Evolutionary conservation across 2,888 invertebrate species (phyloP), one percentile per base, ranked within the genome.

Genomic region (Eupithecia pulchellata): DNA sequence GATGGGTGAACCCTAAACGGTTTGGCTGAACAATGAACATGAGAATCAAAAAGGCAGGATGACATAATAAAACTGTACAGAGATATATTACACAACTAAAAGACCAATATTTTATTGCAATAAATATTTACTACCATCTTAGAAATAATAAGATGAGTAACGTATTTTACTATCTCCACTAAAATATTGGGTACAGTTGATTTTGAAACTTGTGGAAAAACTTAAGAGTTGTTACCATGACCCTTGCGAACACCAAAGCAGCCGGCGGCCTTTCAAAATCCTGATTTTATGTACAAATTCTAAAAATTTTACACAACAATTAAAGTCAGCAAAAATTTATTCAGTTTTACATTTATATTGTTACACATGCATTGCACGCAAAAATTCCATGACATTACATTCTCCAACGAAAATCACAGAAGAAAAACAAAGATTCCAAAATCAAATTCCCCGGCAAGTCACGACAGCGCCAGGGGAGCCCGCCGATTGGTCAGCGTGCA

Each of bases 401-500:
- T 52, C 11, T 52, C 25, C 20, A 11, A 13, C 25, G 11, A 25
- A 9, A 25, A 52, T 52, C 3, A 13, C 20, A 47, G n/a, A 20
- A 47, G 1, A 3, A 4, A 52, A 20, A 25, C 9, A 52, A 52
- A 52, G 20, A 32, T 61, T n/a, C 32, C 9, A 32, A 34, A 61
- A 61, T 34, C 61, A 61, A 34, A 34, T 61, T 34, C 61, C 20
- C 20, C 20, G 8, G 5, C 36, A 36, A 57, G 27, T 60, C 58
- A 36, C 65, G 25, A 36, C 27, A 36, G 17, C 55, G 39, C 55
- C 55, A 61, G 62, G 61, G 64, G 71, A 68, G 52, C 30, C 25
- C 63, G 32, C 42, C 32, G 71, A 71, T 71, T 71, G 71, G 64
- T 61, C 55, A 65, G 20, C 64, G 39, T 68, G 68, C 68, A 71